phyloP scores from a whole-genome alignment of 2,113 vertebrate species.

The Chloropsis cyanopogon region DNA sequence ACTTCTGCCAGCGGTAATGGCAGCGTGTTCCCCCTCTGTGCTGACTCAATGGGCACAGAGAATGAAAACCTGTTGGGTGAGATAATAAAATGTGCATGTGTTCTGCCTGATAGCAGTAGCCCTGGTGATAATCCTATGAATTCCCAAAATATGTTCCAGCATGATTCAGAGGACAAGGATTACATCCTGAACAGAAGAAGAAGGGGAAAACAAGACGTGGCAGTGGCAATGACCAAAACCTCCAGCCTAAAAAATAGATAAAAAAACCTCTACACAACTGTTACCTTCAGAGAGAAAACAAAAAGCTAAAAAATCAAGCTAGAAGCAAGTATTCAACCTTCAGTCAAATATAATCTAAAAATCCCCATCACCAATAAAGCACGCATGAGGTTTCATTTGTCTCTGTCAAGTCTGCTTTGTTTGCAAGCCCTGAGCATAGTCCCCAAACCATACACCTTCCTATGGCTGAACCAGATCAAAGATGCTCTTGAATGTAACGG shows the following conservation, averaged over 20 bases:
- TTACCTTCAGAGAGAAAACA: background rate
- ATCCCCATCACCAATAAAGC: background rate
- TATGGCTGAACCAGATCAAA: background rate
- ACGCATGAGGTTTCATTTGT: background rate
- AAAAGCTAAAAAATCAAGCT: background rate
- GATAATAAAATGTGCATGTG: slow-evolving; percentile 66
- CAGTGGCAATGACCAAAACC: background rate
- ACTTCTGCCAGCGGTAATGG: slow-evolving; percentile 28
- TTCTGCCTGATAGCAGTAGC: slow-evolving; percentile 61
- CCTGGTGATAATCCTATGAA: slow-evolving; percentile 66
- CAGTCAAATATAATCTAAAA: background rate
- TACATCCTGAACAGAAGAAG: background rate
- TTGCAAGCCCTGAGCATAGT: background rate
- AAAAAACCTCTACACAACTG: background rate
- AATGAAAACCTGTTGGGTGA: slow-evolving; percentile 59
- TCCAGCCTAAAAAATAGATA: background rate
- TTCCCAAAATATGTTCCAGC: slow-evolving; percentile 50
- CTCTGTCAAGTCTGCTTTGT: background rate
- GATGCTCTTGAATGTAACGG: background rate
- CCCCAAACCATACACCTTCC: background rate
- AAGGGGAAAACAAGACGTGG: background rate
- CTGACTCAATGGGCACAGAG: slow-evolving; percentile 48
- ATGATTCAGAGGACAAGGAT: slow-evolving; percentile 31
- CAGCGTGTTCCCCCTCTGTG: background rate
- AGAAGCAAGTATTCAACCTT: background rate